These are phyloP conservation scores for Pristiophorus japonicus DNA, from an alignment of 2,113 vertebrate genomes.

Conservation along the genomic window DNA sequence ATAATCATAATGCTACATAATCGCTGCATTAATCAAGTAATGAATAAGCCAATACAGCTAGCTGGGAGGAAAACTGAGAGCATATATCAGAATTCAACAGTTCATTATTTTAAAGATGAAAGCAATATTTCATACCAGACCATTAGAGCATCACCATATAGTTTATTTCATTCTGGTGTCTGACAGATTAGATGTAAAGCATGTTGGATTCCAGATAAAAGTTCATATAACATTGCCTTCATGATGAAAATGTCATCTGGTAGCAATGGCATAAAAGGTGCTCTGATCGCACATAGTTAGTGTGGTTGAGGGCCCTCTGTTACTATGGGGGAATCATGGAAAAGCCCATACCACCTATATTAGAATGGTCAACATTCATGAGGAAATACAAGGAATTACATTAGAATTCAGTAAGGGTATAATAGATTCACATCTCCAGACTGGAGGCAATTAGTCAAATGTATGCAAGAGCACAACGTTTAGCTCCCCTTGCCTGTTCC, in stretches of 20 bases:
- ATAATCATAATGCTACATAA: neutral
- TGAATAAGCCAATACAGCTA: neutral
- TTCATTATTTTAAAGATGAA: neutral
- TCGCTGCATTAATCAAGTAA: neutral
- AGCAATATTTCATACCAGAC: neutral
- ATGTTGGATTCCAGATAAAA: neutral
- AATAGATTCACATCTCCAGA: no score
- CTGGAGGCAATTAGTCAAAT: no score
- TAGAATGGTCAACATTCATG: neutral
- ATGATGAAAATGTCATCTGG: neutral
- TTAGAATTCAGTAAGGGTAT: no score
- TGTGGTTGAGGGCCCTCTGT: no score
- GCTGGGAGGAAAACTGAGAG: neutral
- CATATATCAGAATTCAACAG: neutral
- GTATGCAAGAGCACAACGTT: no score
- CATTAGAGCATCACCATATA: neutral
- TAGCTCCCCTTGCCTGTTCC: no score
- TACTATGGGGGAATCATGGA: no score
- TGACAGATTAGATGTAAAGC: neutral
- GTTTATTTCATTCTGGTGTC: neutral
- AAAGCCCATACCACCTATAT: neutral
- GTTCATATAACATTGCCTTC: neutral
- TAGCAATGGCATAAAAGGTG: neutral
- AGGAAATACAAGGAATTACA: neutral
- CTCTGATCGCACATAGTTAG: no score